These are phyloP conservation scores for Paramacrobiotus metropolitanus DNA, from an alignment of 1,140 invertebrate species.

Conservation along the genomic window DNA sequence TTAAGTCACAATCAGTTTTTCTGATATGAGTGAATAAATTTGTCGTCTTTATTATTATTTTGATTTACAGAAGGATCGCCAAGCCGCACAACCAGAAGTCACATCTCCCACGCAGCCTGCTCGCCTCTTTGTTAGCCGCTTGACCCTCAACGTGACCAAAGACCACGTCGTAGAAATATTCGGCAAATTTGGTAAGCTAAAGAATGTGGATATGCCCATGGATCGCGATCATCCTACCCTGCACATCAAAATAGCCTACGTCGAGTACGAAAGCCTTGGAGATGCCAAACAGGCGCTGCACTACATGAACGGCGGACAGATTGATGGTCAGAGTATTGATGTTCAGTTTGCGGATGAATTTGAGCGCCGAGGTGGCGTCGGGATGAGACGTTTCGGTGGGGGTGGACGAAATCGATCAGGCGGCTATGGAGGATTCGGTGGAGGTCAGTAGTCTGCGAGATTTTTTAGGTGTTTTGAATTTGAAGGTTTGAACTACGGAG, in stretches of 20 bases:
- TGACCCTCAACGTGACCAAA: conserved; percentile 70
- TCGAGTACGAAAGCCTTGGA: conserved; percentile 74
- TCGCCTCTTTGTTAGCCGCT: too few species aligned
- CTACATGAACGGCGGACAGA: conserved; percentile 84
- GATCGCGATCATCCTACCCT: conserved; percentile 63
- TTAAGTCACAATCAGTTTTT: not conserved
- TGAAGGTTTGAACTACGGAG: too few species aligned
- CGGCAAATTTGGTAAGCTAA: conserved; percentile 64
- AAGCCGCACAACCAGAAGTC: conserved; percentile 40
- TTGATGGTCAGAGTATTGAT: conserved; percentile 17
- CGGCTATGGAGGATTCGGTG: too few species aligned
- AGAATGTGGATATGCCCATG: conserved; percentile 61
- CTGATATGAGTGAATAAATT: not conserved
- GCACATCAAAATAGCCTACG: conserved; percentile 69
- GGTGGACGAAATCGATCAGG: too few species aligned
- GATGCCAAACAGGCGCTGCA: conserved; percentile 96
- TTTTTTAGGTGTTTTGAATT: too few species aligned
- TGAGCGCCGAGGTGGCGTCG: too few species aligned
- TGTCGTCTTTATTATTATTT: not conserved
- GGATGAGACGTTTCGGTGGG: too few species aligned
- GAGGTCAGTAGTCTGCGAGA: too few species aligned
- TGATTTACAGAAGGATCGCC: conserved; percentile 6
- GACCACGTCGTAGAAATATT: conserved; percentile 87
- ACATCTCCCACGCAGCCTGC: too few species aligned
- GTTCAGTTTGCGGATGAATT: too few species aligned